These are phyloP conservation scores for Carpatolechia fugitivella DNA, from an alignment of 2,888 invertebrate genomes.

Conservation along the genomic window DNA sequence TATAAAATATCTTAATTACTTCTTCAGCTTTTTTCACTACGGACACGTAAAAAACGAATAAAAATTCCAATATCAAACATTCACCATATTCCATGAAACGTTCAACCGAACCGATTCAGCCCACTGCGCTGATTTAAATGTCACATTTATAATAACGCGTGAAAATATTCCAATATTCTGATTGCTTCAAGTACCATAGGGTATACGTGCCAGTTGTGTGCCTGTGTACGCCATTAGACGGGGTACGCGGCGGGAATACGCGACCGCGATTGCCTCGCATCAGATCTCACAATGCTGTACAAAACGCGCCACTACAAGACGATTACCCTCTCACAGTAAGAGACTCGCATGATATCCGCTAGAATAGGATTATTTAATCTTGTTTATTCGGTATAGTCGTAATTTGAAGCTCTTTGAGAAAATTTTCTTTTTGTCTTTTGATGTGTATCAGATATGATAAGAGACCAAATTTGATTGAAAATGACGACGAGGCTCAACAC, in stretches of 20 bases:
- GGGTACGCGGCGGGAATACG: slow-evolving; percentile 59
- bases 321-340: slow-evolving; percentile 66
- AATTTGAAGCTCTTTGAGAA: too few relatives aligned
- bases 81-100: background rate
- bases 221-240: slow-evolving; percentile 58
- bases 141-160: slow-evolving; percentile 54
- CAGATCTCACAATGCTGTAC: slow-evolving; percentile 58
- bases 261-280: slow-evolving; percentile 53
- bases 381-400: slow-evolving; percentile 20
- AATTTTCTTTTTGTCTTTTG: too few relatives aligned
- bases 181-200: slow-evolving; percentile 47
- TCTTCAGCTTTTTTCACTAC: too few relatives aligned
- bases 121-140: slow-evolving; percentile 43
- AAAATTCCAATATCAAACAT: background rate
- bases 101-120: slow-evolving; percentile 34
- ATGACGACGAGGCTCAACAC: too few relatives aligned
- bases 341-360: slow-evolving; percentile 35
- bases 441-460: too few relatives aligned
- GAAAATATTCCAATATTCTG: slow-evolving; percentile 37
- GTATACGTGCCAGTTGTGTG: slow-evolving; percentile 46
- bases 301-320: slow-evolving; percentile 66
- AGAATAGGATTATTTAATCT: slow-evolving; percentile 19
- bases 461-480: too few relatives aligned
- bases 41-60: background rate
- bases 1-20: too few relatives aligned